phyloP scores from a whole-genome alignment of 2,888 invertebrate species.

The Myopa tessellatipennis region DNA sequence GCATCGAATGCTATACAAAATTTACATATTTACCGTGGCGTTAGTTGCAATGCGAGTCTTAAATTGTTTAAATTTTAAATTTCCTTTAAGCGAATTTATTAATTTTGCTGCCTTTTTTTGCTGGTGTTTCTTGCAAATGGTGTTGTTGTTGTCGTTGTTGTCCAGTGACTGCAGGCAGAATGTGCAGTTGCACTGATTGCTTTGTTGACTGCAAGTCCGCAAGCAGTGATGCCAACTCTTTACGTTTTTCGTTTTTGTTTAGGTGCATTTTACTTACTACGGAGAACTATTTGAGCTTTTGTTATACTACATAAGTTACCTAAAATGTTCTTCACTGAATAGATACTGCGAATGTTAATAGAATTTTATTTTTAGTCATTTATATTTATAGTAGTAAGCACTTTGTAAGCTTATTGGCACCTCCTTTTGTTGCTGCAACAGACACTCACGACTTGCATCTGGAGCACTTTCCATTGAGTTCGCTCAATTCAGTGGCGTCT shows the following conservation, averaged over 20 bases:
- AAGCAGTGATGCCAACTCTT: conserved; percentile 1
- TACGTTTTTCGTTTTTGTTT: background rate
- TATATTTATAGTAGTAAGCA: too few species aligned
- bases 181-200: conserved; percentile 28
- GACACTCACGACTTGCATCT: background rate
- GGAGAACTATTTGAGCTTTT: too few species aligned
- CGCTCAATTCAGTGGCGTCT: background rate
- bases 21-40: conserved; percentile 6
- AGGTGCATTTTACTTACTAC: background rate
- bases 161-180: conserved; percentile 7
- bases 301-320: too few species aligned
- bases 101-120: background rate
- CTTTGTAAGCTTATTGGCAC: too few species aligned
- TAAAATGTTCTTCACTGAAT: too few species aligned
- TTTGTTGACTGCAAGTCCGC: background rate
- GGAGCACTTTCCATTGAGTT: conserved; percentile 3
- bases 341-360: too few species aligned
- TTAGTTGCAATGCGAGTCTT: conserved; percentile 1
- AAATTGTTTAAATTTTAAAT: conserved; percentile 30
- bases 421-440: background rate
- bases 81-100: conserved; percentile 26
- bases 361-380: too few species aligned
- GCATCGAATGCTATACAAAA: background rate
- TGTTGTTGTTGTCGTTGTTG: background rate
- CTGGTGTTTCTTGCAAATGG: background rate